Evolutionary conservation across 2,113 vertebrate species (phyloP).

Genomic region (Salminus brasiliensis): DNA sequence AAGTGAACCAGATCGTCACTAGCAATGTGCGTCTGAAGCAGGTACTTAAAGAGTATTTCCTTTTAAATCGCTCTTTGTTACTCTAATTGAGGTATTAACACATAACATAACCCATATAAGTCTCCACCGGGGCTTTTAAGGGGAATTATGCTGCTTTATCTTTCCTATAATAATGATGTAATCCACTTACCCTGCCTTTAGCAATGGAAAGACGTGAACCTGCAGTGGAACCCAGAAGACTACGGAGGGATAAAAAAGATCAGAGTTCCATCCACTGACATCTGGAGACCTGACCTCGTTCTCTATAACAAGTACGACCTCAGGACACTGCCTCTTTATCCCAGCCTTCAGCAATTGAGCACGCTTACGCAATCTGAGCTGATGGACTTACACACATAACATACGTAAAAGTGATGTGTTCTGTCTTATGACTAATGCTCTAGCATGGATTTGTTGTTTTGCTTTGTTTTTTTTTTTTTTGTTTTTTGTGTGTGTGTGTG

Average conservation of each 20-base stretch:
- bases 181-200: constrained; percentile 51
- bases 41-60: constrained; percentile 67
- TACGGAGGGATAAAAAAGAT: constrained; percentile 86
- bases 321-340: not conserved
- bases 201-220: constrained; percentile 87
- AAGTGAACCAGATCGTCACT: constrained; percentile 91
- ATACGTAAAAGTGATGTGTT: not conserved
- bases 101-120: not conserved
- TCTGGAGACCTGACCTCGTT: constrained; percentile 87
- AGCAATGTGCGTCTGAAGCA: constrained; percentile 88
- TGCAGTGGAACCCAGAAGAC: constrained; percentile 85
- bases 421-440: not conserved
- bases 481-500: constrained; percentile 1
- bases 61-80: not conserved
- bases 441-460: not conserved
- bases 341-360: not conserved
- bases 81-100: not conserved
- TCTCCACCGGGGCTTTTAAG: not conserved
- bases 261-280: constrained; percentile 79
- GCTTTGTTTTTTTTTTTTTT: too few relatives aligned
- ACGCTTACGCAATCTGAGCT: not conserved
- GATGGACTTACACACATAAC: not conserved
- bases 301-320: constrained; percentile 88
- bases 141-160: not conserved
- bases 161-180: not conserved